Percentiles rank a stretch among this genome's conserved stretches.
phyloP scores from a whole-genome alignment of 92 coral and sea anemone genomes.

The Parazoanthus darwini region DNA sequence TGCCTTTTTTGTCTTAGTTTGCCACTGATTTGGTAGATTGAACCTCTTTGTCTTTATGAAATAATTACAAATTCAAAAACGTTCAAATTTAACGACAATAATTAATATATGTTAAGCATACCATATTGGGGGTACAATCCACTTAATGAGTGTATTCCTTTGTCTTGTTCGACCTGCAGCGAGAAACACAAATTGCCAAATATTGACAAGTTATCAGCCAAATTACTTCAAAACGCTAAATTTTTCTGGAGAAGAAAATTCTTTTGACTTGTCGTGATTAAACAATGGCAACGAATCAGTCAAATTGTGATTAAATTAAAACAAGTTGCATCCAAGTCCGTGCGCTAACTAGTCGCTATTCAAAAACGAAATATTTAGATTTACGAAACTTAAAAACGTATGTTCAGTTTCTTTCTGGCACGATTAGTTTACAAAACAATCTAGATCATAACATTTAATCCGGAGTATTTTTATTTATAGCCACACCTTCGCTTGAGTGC shows the following conservation, averaged over 20 bases:
- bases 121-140: neutral
- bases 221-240: neutral
- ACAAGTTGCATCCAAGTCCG: neutral
- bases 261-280: neutral
- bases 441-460: neutral
- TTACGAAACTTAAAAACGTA: no score
- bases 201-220: neutral
- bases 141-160: neutral
- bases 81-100: neutral
- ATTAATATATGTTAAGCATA: neutral
- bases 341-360: neutral
- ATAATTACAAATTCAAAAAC: neutral
- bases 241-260: neutral
- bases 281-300: neutral
- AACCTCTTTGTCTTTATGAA: neutral
- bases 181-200: neutral
- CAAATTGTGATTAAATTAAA: no score
- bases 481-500: neutral
- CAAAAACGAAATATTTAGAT: no score
- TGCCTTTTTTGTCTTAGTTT: neutral
- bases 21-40: neutral
- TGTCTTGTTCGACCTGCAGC: neutral
- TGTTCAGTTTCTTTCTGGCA: no score
- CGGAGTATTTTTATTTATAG: no score
- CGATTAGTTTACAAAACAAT: no score